Percentiles rank a stretch among this genome's conserved stretches.
These are phyloP conservation scores for Hirtodrosophila cameraria DNA, from an alignment of 2,888 invertebrate genomes.

Conservation along the genomic window DNA sequence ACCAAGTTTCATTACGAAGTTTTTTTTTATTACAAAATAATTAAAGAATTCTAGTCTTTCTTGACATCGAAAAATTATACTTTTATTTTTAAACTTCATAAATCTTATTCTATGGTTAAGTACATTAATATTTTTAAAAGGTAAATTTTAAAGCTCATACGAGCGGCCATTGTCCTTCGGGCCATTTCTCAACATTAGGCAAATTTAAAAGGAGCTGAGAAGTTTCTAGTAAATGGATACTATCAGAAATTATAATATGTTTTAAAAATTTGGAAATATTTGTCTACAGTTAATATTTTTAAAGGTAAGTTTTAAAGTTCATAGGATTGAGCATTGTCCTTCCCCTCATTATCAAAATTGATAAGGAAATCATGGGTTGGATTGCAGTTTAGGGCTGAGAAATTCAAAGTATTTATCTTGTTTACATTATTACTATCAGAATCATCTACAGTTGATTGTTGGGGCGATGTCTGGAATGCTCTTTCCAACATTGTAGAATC, in stretches of 20 bases:
- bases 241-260: no score
- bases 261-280: not conserved
- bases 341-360: not conserved
- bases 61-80: not conserved
- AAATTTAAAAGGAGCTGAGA: no score
- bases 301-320: conserved; percentile 2
- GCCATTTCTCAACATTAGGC: no score
- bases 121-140: no score
- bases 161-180: not conserved
- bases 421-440: not conserved
- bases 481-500: not conserved
- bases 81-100: no score
- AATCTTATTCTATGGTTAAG: no score
- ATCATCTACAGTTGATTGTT: not conserved
- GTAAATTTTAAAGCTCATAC: not conserved
- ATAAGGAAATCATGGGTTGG: not conserved
- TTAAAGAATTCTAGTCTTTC: no score
- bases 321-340: not conserved
- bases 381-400: not conserved
- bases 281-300: not conserved
- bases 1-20: no score
- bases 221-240: no score
- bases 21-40: no score
- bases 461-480: not conserved
- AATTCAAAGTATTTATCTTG: not conserved